phyloP scores from a whole-genome alignment of 2,113 vertebrate genomes.

The Peucedramus taeniatus region DNA sequence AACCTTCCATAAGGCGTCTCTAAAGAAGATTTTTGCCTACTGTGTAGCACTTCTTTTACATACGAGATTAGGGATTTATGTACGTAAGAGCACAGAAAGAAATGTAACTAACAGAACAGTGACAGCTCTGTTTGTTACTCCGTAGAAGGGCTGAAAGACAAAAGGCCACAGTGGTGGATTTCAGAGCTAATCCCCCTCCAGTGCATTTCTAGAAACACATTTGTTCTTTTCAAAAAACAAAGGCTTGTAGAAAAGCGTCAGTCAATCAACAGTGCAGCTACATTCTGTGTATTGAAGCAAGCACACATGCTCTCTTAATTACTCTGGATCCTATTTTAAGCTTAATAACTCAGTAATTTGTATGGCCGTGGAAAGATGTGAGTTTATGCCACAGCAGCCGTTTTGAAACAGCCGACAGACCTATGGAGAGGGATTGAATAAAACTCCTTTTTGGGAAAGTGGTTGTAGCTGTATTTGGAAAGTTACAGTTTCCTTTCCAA shows the following conservation, averaged over 20 bases:
- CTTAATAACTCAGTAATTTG: background rate
- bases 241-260: background rate
- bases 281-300: background rate
- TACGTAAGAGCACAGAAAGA: background rate
- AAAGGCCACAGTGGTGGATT: background rate
- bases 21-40: background rate
- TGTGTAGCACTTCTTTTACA: background rate
- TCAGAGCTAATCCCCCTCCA: background rate
- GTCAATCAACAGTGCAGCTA: background rate
- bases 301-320: background rate
- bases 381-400: background rate
- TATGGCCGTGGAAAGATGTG: background rate
- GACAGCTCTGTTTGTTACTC: background rate
- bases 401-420: background rate
- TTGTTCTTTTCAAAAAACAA: background rate
- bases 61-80: background rate
- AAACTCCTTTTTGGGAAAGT: background rate
- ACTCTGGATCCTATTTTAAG: background rate
- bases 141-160: background rate
- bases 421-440: accelerated
- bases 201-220: background rate
- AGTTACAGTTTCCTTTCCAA: background rate
- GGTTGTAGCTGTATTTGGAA: background rate
- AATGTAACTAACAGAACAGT: background rate
- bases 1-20: background rate